Evolutionary conservation across 1,140 invertebrate species (phyloP).

Genomic region (Drosophila serrata): DNA sequence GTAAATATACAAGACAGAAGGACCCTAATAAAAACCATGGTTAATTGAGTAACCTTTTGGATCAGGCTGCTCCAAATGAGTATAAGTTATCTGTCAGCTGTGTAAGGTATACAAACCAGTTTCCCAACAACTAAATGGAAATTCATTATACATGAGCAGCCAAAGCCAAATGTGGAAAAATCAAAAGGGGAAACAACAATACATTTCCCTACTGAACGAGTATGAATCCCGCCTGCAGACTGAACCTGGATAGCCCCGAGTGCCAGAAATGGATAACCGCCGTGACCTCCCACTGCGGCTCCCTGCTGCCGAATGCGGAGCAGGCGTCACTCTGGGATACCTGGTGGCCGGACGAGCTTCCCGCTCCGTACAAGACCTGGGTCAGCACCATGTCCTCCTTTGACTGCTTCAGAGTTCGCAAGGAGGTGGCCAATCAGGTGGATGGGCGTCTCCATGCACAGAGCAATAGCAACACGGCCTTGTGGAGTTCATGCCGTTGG

Average conservation of each 20-base stretch:
- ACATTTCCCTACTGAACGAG: neutral
- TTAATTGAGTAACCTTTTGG: neutral
- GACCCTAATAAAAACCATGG: too few relatives aligned
- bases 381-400: slow-evolving; percentile 48
- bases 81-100: neutral
- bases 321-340: slow-evolving; percentile 50
- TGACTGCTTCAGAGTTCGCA: slow-evolving; percentile 53
- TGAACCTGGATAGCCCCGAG: slow-evolving; percentile 34
- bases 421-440: slow-evolving; percentile 29
- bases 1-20: too few relatives aligned
- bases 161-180: neutral
- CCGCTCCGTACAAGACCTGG: slow-evolving; percentile 15
- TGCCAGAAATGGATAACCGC: slow-evolving; percentile 58
- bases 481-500: neutral
- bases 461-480: neutral
- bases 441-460: neutral
- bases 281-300: slow-evolving; percentile 45
- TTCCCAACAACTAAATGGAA: neutral
- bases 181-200: neutral
- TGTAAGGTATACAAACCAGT: neutral
- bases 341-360: slow-evolving; percentile 54
- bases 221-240: slow-evolving; percentile 64
- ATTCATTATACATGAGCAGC: slow-evolving; percentile 7
- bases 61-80: neutral
- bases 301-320: slow-evolving; percentile 28